Percentiles rank a stretch among this genome's conserved stretches.
phyloP scores from a whole-genome alignment of 1,140 invertebrate genomes.

The Tenebrio molitor region DNA sequence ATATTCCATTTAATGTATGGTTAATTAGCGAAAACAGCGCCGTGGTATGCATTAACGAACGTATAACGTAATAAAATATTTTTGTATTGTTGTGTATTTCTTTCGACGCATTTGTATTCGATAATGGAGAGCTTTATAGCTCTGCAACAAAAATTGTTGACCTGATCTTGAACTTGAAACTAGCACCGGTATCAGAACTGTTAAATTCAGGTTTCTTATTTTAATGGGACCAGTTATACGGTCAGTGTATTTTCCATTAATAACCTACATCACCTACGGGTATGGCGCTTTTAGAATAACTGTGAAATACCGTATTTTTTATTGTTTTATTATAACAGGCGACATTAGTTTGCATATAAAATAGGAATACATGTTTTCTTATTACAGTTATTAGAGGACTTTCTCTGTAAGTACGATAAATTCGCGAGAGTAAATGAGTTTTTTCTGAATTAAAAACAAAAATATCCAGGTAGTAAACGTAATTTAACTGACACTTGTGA shows the following conservation, averaged over 20 bases:
- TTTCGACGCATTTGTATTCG: too few species aligned
- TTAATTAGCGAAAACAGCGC: not conserved
- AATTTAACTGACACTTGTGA: too few species aligned
- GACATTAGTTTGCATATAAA: not conserved
- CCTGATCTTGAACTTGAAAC: slow-evolving; percentile 7
- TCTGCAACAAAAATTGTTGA: not conserved
- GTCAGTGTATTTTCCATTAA: not conserved
- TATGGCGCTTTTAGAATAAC: slow-evolving; percentile 13
- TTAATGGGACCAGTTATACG: slow-evolving; percentile 28
- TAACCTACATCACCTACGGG: too few species aligned
- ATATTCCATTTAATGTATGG: not conserved
- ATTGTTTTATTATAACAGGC: not conserved
- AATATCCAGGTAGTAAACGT: too few species aligned
- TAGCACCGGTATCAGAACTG: not conserved
- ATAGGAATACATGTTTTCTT: not conserved
- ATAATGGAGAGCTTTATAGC: too few species aligned
- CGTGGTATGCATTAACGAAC: not conserved
- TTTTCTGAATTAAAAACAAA: too few species aligned
- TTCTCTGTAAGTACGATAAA: not conserved
- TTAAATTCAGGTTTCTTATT: slow-evolving; percentile 13
- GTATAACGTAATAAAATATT: slow-evolving; percentile 1
- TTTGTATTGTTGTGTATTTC: slow-evolving; percentile 5
- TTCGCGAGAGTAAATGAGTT: too few species aligned
- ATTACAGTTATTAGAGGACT: slow-evolving; percentile 1
- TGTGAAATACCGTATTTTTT: slow-evolving; percentile 23